Evolutionary conservation across 2,797 vertebrate genomes (phyloP).

Genomic region (Chrysocyon brachyurus): DNA sequence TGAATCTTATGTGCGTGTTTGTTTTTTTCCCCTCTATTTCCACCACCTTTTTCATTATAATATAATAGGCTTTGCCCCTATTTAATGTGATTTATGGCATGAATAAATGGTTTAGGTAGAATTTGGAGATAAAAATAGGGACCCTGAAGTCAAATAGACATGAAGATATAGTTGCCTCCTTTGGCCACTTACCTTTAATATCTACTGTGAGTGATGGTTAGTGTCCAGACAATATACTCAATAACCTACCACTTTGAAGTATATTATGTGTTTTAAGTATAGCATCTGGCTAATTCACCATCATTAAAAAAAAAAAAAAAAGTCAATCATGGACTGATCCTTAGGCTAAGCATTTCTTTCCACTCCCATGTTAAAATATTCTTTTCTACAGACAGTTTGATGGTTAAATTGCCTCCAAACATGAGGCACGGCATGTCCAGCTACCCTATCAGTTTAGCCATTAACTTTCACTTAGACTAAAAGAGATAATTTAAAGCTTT

Average conservation of each 20-base stretch:
- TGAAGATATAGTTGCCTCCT: conserved; percentile 2
- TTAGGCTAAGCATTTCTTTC: neutral
- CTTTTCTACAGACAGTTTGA: conserved; percentile 29
- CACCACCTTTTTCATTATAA: neutral
- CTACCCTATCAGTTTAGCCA: neutral
- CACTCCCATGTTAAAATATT: conserved; percentile 29
- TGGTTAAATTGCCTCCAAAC: conserved; percentile 40
- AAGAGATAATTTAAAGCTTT: neutral
- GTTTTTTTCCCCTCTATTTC: neutral
- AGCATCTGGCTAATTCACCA: neutral
- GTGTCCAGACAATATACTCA: neutral
- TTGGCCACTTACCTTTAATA: neutral
- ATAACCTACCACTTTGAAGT: neutral
- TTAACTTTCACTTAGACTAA: neutral
- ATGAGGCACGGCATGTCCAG: neutral
- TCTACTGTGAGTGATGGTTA: neutral
- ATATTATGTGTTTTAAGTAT: neutral
- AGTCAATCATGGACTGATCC: neutral
- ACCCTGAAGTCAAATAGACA: neutral
- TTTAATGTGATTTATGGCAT: neutral
- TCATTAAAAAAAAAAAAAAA: neutral
- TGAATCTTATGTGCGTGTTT: neutral
- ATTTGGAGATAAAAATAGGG: neutral
- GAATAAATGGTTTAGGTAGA: neutral
- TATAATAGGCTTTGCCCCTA: neutral